Percentiles rank a stretch among this genome's conserved stretches.
These are phyloP conservation scores for Dromiciops gliroides DNA, from an alignment of 2,113 vertebrate species.

Conservation along the genomic window DNA sequence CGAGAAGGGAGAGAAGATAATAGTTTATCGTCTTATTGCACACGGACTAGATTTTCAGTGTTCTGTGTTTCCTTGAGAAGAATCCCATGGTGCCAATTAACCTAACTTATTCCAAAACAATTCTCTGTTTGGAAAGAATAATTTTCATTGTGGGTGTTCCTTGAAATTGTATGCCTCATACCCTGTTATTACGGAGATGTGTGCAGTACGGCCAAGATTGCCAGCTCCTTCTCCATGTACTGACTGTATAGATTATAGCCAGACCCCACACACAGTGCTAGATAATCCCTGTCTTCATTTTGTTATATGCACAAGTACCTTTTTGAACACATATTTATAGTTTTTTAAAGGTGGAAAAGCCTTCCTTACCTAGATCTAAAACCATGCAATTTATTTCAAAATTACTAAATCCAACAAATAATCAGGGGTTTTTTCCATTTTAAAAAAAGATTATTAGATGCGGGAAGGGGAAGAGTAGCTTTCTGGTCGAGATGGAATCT, in stretches of 20 bases:
- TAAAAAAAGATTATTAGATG: slow-evolving; percentile 70
- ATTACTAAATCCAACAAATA: slow-evolving; percentile 76
- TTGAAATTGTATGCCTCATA: slow-evolving; percentile 88
- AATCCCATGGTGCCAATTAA: slow-evolving; percentile 95
- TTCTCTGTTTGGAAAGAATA: slow-evolving; percentile 91
- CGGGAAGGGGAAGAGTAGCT: slow-evolving; percentile 56
- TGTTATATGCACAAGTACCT: slow-evolving; percentile 83
- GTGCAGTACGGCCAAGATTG: slow-evolving; percentile 83
- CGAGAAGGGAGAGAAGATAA: slow-evolving; percentile 83
- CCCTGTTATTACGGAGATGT: slow-evolving; percentile 89
- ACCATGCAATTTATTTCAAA: slow-evolving; percentile 81
- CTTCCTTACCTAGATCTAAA: slow-evolving; percentile 79
- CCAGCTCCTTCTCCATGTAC: slow-evolving; percentile 83
- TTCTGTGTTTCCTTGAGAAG: slow-evolving; percentile 92
- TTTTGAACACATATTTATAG: slow-evolving; percentile 76
- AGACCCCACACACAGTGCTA: slow-evolving; percentile 87
- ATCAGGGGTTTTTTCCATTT: slow-evolving; percentile 77
- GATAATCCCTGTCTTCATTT: slow-evolving; percentile 86
- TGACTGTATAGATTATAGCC: slow-evolving; percentile 83
- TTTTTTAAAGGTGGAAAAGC: slow-evolving; percentile 80
- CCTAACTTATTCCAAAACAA: slow-evolving; percentile 95
- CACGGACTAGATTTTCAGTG: slow-evolving; percentile 93
- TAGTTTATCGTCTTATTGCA: slow-evolving; percentile 89
- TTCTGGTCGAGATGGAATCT: slow-evolving; percentile 58
- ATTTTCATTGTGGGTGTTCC: slow-evolving; percentile 97